Percentiles rank a stretch among this genome's conserved stretches.
These are phyloP conservation scores for Ivindomyrus marchei DNA, from an alignment of 2,113 vertebrate species.

Conservation along the genomic window DNA sequence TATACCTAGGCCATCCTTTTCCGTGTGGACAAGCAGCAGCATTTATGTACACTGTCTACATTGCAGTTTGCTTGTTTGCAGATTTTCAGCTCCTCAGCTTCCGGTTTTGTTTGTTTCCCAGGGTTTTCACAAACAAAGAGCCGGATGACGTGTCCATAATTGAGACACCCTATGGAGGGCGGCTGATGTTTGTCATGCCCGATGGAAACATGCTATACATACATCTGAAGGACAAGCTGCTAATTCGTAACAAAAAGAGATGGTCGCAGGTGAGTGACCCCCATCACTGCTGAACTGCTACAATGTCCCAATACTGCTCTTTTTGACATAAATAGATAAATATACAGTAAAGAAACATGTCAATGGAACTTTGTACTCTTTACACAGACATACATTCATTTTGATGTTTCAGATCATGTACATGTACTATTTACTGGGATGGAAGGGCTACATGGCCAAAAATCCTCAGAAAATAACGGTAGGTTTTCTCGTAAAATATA, in stretches of 20 bases:
- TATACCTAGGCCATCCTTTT: background rate
- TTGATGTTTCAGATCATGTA: slow-evolving; percentile 64
- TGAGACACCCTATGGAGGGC: slow-evolving; percentile 63
- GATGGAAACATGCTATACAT: slow-evolving; percentile 65
- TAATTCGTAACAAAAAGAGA: slow-evolving; percentile 69
- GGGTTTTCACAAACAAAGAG: slow-evolving; percentile 66
- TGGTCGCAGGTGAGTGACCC: slow-evolving; percentile 65
- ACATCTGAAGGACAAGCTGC: slow-evolving; percentile 65
- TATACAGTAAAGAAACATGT: background rate
- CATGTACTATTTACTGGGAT: slow-evolving; percentile 69
- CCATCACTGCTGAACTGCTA: background rate
- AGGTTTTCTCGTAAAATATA: slow-evolving; percentile 15
- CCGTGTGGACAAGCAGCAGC: background rate
- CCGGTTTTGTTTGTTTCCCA: slow-evolving; percentile 19
- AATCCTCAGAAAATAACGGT: slow-evolving; percentile 60
- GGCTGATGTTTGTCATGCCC: slow-evolving; percentile 61
- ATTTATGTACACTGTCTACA: background rate
- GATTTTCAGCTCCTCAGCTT: background rate
- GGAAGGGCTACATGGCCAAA: slow-evolving; percentile 64
- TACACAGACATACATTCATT: background rate
- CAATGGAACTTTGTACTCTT: background rate
- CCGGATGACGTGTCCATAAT: slow-evolving; percentile 63
- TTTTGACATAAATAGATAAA: background rate
- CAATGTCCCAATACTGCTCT: background rate
- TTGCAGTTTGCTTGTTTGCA: background rate